These are phyloP conservation scores for Parazoanthus atlanticus DNA, from an alignment of 92 coral and sea anemone genomes.

Conservation along the genomic window DNA sequence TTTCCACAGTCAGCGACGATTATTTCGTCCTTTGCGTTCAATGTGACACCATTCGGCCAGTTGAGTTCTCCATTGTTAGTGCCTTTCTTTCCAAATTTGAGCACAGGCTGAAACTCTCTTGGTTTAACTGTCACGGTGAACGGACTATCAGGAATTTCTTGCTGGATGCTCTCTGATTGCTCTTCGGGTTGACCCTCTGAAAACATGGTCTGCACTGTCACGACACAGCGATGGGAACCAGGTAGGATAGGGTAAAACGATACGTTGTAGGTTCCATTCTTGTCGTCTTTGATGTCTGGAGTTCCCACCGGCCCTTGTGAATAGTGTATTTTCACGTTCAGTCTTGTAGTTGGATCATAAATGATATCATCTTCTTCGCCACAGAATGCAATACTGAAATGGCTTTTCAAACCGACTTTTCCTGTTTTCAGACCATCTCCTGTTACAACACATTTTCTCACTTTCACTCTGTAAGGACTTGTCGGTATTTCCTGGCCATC, in stretches of 20 bases:
- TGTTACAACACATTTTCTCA: constrained; percentile 27
- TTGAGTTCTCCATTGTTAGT: constrained; percentile 36
- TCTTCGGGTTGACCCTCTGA: constrained; percentile 15
- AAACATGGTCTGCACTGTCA: constrained; percentile 36
- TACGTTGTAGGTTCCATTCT: constrained; percentile 46
- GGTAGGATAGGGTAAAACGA: constrained; percentile 42
- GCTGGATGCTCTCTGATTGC: constrained; percentile 7
- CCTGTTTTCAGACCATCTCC: constrained; percentile 32
- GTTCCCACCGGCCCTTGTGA: constrained; percentile 24
- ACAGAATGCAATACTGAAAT: constrained; percentile 22
- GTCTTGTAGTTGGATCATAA: constrained; percentile 17
- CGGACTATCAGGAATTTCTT: constrained; percentile 50
- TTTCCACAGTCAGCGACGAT: constrained; percentile 47
- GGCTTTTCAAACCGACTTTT: constrained; percentile 14
- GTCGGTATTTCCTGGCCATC: constrained; percentile 26
- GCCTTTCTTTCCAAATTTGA: constrained; percentile 46
- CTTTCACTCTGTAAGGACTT: constrained; percentile 29
- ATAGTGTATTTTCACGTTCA: constrained; percentile 26
- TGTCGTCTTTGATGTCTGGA: constrained; percentile 20
- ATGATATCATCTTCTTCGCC: background rate
- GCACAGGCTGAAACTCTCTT: constrained; percentile 45
- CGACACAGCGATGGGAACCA: constrained; percentile 23
- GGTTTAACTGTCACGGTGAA: constrained; percentile 44
- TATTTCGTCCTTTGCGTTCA: constrained; percentile 47
- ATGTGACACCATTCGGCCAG: constrained; percentile 50